phyloP scores from a whole-genome alignment of 2,888 invertebrate genomes.

The Rotaria sp. region DNA sequence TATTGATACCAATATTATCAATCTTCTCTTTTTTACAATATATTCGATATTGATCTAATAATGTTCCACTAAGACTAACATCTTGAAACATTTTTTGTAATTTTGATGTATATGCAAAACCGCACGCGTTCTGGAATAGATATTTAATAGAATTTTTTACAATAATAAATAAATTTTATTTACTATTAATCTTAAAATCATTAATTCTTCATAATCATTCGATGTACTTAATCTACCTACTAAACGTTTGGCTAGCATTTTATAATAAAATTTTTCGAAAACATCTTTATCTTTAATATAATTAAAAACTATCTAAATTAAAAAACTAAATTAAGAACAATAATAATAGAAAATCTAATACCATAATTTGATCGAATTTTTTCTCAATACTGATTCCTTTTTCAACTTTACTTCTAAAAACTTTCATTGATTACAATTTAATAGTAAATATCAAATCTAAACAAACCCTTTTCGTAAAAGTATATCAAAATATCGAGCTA shows the following conservation, averaged over 20 bases:
- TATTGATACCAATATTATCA: too few relatives aligned
- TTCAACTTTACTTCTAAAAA: conserved; percentile 78
- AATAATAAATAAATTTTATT: background rate
- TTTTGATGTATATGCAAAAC: too few relatives aligned
- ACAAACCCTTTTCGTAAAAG: conserved; percentile 74
- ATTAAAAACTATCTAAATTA: conserved; percentile 69
- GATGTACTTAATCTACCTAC: conserved; percentile 96
- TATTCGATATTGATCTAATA: too few relatives aligned
- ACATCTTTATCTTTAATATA: conserved; percentile 99
- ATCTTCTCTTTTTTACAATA: too few relatives aligned
- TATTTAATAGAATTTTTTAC: too few relatives aligned
- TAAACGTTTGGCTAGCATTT: conserved; percentile 93
- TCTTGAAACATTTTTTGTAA: too few relatives aligned
- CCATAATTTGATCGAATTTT: conserved; percentile 89
- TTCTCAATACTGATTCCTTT: conserved; percentile 96
- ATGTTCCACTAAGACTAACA: too few relatives aligned
- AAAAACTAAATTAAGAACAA: background rate
- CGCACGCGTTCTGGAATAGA: too few relatives aligned
- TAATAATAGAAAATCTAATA: background rate
- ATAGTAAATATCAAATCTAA: background rate
- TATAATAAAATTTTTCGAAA: conserved; percentile 98
- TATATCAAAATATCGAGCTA: conserved; percentile 94
- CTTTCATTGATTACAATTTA: background rate
- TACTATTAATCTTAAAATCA: conserved; percentile 94
- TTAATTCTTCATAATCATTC: conserved; percentile 96